Percentiles rank a stretch among this genome's conserved stretches.
Conservation (phyloP, 2,113 vertebrate species). For the Raja brachyura region DNA sequence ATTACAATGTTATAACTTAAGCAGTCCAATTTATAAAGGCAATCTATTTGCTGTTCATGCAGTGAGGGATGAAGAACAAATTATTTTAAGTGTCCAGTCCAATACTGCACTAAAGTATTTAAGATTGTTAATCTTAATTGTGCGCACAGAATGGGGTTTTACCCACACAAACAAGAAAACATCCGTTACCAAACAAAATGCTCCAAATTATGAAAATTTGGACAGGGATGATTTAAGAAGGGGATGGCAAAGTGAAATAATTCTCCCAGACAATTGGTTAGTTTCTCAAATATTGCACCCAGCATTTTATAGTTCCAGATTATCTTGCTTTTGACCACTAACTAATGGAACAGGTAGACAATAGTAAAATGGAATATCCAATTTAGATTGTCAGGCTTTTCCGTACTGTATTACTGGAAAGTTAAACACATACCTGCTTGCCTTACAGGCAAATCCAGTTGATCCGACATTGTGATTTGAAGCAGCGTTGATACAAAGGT, state of each 20-base stretch:
- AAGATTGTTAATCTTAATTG: too few relatives aligned
- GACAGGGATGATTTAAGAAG: background rate
- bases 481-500: conserved; percentile 94
- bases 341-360: background rate
- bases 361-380: background rate
- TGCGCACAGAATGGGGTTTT: background rate
- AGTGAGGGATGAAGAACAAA: background rate
- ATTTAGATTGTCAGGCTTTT: background rate
- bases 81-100: background rate
- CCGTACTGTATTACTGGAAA: background rate
- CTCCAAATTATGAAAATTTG: background rate
- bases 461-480: conserved; percentile 94
- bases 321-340: background rate
- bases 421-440: conserved; percentile 78
- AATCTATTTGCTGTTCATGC: background rate
- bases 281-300: background rate
- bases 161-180: background rate
- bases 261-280: too few relatives aligned
- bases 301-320: background rate
- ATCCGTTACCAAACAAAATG: background rate
- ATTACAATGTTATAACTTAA: background rate
- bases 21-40: background rate
- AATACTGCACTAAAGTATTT: background rate
- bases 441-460: conserved; percentile 92
- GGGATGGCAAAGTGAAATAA: background rate